Percentiles rank a stretch among this genome's conserved stretches.
Conservation (phyloP, 2,797 vertebrate genomes). For the Galago senegalensis region DNA sequence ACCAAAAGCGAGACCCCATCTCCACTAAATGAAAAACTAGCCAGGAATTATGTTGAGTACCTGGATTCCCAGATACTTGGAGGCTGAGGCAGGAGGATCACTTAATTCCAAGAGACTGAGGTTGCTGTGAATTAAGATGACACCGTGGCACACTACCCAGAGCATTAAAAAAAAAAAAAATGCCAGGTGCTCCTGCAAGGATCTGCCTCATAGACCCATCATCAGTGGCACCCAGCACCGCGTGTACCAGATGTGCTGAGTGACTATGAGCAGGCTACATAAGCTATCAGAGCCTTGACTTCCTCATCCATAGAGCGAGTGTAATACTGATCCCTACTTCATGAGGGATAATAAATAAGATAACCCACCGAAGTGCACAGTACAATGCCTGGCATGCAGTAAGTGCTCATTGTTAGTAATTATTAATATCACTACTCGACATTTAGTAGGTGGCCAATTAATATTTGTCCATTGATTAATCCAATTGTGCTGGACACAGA, state of each 20-base stretch:
- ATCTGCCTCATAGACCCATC: not conserved
- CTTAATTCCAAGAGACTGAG: too few relatives aligned
- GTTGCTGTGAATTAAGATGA: too few relatives aligned
- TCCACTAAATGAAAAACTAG: too few relatives aligned
- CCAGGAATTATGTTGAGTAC: too few relatives aligned
- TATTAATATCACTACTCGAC: not conserved
- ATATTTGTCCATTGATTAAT: not conserved
- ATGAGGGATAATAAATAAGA: not conserved
- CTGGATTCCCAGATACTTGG: too few relatives aligned
- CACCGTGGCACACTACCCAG: too few relatives aligned
- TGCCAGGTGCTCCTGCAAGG: not conserved
- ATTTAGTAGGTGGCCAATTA: slow-evolving; percentile 17
- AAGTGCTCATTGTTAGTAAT: not conserved
- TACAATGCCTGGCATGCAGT: not conserved
- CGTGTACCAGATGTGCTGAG: not conserved
- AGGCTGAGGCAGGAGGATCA: too few relatives aligned
- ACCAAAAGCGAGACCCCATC: too few relatives aligned
- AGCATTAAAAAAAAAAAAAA: not conserved
- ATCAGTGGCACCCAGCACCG: too few relatives aligned
- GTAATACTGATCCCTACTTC: not conserved
- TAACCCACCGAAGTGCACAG: not conserved
- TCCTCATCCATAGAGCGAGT: not conserved
- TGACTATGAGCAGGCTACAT: not conserved
- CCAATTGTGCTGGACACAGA: not conserved
- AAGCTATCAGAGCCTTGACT: not conserved